Conservation (phyloP, 2,797 vertebrate genomes). For the Aulostomus chinensis region DNA sequence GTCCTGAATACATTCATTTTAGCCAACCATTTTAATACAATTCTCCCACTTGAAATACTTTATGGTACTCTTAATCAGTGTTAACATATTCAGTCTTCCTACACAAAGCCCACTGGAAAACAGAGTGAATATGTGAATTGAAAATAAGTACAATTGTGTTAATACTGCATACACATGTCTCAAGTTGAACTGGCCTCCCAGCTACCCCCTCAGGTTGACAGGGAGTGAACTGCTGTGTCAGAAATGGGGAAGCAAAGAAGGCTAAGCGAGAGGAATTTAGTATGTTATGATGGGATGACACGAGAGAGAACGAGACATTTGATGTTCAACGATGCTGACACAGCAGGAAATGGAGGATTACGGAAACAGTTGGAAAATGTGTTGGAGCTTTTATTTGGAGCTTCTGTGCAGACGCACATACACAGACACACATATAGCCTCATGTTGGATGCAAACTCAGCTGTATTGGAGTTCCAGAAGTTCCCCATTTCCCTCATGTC, state of each 20-base stretch:
- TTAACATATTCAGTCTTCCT: too few species aligned
- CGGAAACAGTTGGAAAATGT: constrained; percentile 20
- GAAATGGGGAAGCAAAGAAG: constrained; percentile 11
- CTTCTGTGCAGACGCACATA: neutral
- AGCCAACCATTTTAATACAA: too few species aligned
- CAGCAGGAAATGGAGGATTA: constrained; percentile 48
- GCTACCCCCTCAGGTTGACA: constrained; percentile 1
- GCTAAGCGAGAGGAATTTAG: constrained; percentile 20
- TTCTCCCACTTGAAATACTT: too few species aligned
- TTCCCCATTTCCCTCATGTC: too few species aligned
- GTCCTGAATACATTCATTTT: too few species aligned
- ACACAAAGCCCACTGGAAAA: too few species aligned
- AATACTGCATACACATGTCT: too few species aligned
- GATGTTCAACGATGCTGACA: constrained; percentile 40
- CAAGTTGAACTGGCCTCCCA: too few species aligned
- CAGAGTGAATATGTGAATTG: too few species aligned
- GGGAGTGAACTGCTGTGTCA: constrained; percentile 11
- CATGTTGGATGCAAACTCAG: neutral
- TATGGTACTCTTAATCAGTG: too few species aligned
- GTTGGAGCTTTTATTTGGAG: constrained; percentile 25
- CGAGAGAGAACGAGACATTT: constrained; percentile 36
- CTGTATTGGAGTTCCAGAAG: too few species aligned
- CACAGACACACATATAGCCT: neutral
- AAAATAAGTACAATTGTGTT: too few species aligned
- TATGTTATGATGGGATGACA: constrained; percentile 25